Percentiles rank a stretch among this genome's conserved stretches.
These are phyloP conservation scores for Caenorhabditis doughertyi DNA, from an alignment of 2,888 invertebrate species.

Conservation along the genomic window DNA sequence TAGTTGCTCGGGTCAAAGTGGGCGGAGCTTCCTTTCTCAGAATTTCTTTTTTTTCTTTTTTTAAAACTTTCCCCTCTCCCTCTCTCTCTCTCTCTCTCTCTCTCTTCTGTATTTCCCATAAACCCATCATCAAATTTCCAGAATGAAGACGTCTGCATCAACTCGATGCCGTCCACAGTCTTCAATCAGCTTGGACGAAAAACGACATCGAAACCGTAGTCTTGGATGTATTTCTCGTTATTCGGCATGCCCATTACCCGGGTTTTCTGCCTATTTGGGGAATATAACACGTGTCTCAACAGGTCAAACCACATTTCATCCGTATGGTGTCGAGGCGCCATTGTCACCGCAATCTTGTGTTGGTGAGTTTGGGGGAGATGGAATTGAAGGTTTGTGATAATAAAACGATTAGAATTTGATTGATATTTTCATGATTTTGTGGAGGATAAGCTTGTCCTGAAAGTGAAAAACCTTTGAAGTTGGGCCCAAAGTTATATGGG, in stretches of 20 bases:
- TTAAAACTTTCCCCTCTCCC: not conserved
- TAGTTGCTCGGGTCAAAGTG: too few relatives aligned
- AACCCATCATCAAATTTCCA: not conserved
- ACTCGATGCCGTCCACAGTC: constrained; percentile 39
- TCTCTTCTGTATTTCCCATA: not conserved
- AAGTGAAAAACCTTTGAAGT: too few relatives aligned
- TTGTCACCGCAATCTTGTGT: constrained; percentile 56
- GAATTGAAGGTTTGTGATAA: too few relatives aligned
- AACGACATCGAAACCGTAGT: constrained; percentile 56
- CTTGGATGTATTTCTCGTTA: constrained; percentile 56
- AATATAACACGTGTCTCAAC: constrained; percentile 40
- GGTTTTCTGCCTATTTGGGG: constrained; percentile 58
- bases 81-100: not conserved
- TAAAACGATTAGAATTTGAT: too few relatives aligned
- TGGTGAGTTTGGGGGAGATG: constrained; percentile 18
- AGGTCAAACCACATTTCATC: constrained; percentile 62
- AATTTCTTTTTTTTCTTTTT: not conserved
- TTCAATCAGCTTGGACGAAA: constrained; percentile 52
- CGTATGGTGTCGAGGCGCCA: constrained; percentile 51
- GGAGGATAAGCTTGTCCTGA: too few relatives aligned
- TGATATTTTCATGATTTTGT: too few relatives aligned
- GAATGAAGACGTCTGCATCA: constrained; percentile 34
- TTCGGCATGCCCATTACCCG: constrained; percentile 52
- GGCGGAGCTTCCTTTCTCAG: not conserved
- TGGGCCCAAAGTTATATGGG: too few relatives aligned